Base-by-base conservation (phyloP, 2,888 invertebrate species). In the Capitulum mitella region DNA sequence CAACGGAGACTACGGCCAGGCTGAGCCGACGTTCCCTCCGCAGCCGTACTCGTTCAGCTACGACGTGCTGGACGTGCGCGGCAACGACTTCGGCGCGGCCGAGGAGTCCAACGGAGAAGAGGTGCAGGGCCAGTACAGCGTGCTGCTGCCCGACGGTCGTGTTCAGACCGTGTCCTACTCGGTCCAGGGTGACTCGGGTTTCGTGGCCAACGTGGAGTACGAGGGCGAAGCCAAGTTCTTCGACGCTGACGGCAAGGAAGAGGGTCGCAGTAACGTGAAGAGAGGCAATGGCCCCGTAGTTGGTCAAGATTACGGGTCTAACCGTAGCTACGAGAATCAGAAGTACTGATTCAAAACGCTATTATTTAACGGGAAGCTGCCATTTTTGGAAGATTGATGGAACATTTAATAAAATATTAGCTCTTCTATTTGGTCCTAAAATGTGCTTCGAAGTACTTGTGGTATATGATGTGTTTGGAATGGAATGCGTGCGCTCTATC, bases 111-210 rank as follows among this genome's bases (percentile, higher is more conserved):
- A 58, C 58, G 70, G 70, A 0, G 37, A 37, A 0, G 22, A 70
- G 37, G 70, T 70, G 70, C 34, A 34, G 34, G 70, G 70, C 26
- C 37, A 70, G 70, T 70, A 70, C 70, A 34, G 37, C 22, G 70
- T 70, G 37, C 37, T 37, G 70, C 70, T 70, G 37, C 37, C 70
- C 34, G 70, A 70, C 26, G 70, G 70, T 10, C 34, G 70, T 3
- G 16, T 34, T 0, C 70, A 70, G 37, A 70, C 70, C 37, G 70
- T 70, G 19, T 22, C 37, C 26, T 70, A 70, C 70, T 34, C 70
- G 26, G 70, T 70, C 16, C 37, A 70, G 70, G 70, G 70, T 26
- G 70, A 70, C 70, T 70, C 70, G 3, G 70, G 70, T 16, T 70
- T 70, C 37, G 37, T 70, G 34, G 70, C 70, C 34, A 37, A 70